These are phyloP conservation scores for Hemaris fuciformis DNA, from an alignment of 2,888 invertebrate genomes.

Conservation along the genomic window DNA sequence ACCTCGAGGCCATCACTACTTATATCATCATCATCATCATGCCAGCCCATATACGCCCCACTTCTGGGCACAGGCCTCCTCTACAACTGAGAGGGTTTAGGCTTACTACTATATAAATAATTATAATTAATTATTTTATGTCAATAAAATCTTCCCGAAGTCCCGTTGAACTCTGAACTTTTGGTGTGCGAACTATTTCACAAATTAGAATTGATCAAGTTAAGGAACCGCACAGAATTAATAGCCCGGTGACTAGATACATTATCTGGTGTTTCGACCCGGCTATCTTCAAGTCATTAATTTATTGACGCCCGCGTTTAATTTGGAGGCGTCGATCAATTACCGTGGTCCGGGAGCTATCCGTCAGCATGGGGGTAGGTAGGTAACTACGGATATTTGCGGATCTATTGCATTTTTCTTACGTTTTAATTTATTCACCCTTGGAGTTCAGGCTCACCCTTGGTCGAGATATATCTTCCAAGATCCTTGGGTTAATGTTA, in stretches of 20 bases:
- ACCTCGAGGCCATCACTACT: too few relatives aligned
- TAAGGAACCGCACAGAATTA: conserved; percentile 73
- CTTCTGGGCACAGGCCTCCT: too few relatives aligned
- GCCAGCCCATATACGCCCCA: too few relatives aligned
- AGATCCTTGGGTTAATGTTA: not conserved
- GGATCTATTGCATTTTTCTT: not conserved
- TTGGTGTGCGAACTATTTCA: conserved; percentile 14
- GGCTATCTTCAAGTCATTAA: conserved; percentile 71
- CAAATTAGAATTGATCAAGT: conserved; percentile 69
- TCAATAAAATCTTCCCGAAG: not conserved
- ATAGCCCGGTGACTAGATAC: conserved; percentile 72
- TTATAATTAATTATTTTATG: too few relatives aligned
- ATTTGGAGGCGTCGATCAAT: conserved; percentile 65
- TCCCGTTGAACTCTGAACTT: not conserved
- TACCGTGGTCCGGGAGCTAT: conserved; percentile 60
- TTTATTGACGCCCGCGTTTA: conserved; percentile 71
- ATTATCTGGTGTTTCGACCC: conserved; percentile 72
- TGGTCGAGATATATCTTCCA: not conserved
- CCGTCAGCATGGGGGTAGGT: conserved; percentile 47
- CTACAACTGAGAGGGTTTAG: too few relatives aligned
- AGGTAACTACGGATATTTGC: conserved; percentile 27
- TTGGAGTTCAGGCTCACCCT: not conserved
- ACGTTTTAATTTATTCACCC: not conserved
- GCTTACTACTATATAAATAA: too few relatives aligned
- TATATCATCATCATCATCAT: too few relatives aligned